A percentile compares a stretch with the other conserved stretches of the same genome.
These are phyloP conservation scores for Myiotriccus ornatus DNA, from an alignment of 2,797 vertebrate species.

Conservation along the genomic window DNA sequence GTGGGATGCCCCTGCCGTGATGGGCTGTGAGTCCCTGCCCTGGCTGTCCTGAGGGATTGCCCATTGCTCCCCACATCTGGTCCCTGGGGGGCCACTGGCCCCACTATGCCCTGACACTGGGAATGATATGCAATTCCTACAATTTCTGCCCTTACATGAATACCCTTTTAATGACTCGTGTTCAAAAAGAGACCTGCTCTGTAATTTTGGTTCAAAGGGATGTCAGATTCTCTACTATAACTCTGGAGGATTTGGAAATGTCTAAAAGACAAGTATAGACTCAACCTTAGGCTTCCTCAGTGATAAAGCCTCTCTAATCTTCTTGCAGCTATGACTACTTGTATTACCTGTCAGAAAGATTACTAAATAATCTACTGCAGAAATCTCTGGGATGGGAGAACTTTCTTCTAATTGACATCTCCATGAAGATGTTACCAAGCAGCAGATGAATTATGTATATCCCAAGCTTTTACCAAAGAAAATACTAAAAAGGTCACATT, in stretches of 20 bases:
- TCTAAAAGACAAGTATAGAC: neutral
- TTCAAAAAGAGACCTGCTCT: neutral
- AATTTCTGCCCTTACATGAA: neutral
- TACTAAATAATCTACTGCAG: neutral
- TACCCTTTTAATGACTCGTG: neutral
- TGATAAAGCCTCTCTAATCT: neutral
- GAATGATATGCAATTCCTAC: neutral
- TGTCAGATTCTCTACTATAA: neutral
- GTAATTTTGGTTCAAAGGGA: neutral
- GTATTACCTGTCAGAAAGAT: neutral
- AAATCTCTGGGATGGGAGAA: neutral
- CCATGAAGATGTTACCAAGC: neutral
- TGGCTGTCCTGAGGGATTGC: neutral
- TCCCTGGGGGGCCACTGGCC: accelerated
- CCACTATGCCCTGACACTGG: neutral
- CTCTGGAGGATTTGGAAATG: neutral
- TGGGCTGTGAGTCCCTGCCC: neutral
- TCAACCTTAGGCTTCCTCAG: neutral
- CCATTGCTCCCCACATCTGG: too few species aligned
- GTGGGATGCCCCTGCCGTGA: too few species aligned
- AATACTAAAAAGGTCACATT: neutral
- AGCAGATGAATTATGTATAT: neutral
- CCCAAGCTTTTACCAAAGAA: neutral
- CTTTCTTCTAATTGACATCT: neutral
- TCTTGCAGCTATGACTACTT: neutral